phyloP scores from a whole-genome alignment of 2,888 invertebrate genomes.

The Erebia epiphron region DNA sequence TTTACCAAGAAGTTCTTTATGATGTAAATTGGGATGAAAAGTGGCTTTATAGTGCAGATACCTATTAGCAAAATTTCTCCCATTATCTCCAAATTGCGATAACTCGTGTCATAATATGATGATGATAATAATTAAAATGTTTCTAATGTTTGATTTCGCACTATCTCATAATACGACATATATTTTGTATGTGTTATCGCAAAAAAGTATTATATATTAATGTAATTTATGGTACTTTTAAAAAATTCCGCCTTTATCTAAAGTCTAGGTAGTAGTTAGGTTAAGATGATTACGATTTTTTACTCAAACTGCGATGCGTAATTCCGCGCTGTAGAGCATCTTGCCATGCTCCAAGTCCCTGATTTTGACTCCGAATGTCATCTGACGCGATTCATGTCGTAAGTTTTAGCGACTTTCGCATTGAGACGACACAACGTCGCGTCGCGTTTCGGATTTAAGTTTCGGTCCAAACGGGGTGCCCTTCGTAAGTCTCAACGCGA shows the following conservation, averaged over 20 bases:
- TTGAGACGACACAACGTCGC: no score
- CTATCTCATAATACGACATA: slow-evolving; percentile 2
- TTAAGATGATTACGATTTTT: no score
- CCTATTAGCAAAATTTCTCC: neutral
- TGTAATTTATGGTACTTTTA: neutral
- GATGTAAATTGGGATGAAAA: neutral
- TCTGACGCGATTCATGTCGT: no score
- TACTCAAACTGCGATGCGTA: no score
- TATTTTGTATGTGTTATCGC: neutral
- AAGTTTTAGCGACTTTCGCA: no score
- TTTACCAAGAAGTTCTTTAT: neutral
- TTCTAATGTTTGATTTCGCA: slow-evolving; percentile 2
- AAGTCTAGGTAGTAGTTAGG: no score
- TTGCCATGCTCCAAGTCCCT: no score
- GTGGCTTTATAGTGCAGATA: neutral
- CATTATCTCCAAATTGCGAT: neutral
- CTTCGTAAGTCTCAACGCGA: no score
- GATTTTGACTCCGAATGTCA: no score
- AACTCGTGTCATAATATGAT: neutral
- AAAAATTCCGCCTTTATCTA: neutral
- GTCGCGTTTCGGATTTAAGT: no score
- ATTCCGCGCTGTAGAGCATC: no score
- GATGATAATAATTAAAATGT: neutral
- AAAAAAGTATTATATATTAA: neutral
- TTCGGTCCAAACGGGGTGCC: no score